Evolutionary conservation across 1,140 invertebrate genomes (phyloP).

Genomic region (Amphibalanus amphitrite): DNA sequence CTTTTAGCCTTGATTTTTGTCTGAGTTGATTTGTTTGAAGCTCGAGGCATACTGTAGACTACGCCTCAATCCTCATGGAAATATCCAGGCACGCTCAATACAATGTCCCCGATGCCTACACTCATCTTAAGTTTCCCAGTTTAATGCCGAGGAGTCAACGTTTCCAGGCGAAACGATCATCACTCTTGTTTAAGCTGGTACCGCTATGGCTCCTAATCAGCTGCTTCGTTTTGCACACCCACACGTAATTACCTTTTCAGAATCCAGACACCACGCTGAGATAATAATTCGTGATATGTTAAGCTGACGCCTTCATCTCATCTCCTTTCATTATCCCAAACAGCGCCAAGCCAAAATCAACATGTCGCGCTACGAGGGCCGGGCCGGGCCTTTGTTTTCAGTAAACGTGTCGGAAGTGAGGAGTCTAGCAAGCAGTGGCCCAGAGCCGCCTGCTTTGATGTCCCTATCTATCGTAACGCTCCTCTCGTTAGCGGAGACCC

Average conservation of each 20-base stretch:
- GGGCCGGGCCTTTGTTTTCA: not conserved
- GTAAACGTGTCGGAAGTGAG: not conserved
- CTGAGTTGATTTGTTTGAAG: not conserved
- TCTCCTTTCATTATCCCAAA: no score
- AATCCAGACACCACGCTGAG: no score
- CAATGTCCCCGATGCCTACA: no score
- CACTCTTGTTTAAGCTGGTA: no score
- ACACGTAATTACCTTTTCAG: no score
- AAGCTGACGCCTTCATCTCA: no score
- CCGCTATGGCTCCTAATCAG: no score
- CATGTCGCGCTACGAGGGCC: not conserved
- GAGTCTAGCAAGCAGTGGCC: not conserved
- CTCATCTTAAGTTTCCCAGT: no score
- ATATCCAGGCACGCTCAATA: not conserved
- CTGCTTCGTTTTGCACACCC: no score
- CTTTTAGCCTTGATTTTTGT: not conserved
- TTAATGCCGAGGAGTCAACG: no score
- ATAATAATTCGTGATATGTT: no score
- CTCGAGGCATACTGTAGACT: not conserved
- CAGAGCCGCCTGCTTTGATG: not conserved
- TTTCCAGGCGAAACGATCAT: no score
- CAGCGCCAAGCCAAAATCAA: not conserved
- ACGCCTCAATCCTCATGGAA: not conserved
- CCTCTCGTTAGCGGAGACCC: not conserved
- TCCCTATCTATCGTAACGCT: not conserved